Evolutionary conservation across 1,140 invertebrate genomes (phyloP).

Genomic region (Bombus pyrosoma): DNA sequence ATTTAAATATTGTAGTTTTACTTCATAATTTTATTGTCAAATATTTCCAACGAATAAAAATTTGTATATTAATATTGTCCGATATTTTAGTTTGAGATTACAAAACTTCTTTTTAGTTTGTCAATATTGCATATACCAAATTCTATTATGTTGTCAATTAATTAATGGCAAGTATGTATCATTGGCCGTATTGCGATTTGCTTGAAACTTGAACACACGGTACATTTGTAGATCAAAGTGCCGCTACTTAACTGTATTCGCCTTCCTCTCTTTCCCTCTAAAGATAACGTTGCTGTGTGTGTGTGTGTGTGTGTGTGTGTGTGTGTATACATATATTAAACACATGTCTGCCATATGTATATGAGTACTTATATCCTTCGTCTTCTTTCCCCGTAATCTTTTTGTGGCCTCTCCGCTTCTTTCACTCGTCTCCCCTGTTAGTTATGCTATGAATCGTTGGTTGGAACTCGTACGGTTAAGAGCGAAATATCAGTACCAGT

Average conservation of each 20-base stretch:
- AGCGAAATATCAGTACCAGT: neutral
- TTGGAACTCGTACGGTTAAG: neutral
- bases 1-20: no score
- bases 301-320: no score
- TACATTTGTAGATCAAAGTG: slow-evolving; percentile 35
- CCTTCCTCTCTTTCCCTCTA: slow-evolving; percentile 14
- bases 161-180: neutral
- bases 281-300: neutral
- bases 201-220: slow-evolving; percentile 9
- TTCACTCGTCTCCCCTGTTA: neutral
- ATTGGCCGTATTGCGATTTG: neutral
- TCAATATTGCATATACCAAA: neutral
- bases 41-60: no score
- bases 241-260: slow-evolving; percentile 48
- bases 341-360: neutral
- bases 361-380: neutral
- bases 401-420: neutral
- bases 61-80: no score
- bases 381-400: neutral
- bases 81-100: neutral
- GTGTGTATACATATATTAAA: neutral
- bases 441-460: no score
- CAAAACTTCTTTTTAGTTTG: no score
- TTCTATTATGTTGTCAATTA: neutral
- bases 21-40: no score